Percentiles rank a stretch among this genome's conserved stretches.
phyloP scores from a whole-genome alignment of 2,113 vertebrate genomes.

The Nibea coibor region DNA sequence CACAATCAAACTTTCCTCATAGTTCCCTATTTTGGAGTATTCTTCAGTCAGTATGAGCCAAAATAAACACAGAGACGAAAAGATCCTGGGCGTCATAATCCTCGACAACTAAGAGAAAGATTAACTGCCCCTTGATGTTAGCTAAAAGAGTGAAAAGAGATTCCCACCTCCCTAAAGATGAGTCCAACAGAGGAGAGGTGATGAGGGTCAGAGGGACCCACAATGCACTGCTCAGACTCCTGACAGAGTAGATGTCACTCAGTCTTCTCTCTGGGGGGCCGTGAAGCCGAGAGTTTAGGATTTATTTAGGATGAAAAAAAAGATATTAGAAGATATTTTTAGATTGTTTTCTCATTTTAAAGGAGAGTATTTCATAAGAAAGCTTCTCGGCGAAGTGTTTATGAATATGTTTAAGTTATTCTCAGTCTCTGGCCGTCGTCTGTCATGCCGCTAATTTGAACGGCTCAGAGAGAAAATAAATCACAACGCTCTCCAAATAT shows the following conservation, averaged over 20 bases:
- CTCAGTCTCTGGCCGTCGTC: background rate
- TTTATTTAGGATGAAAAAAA: background rate
- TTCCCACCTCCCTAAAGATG: background rate
- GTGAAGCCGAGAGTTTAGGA: background rate
- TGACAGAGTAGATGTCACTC: background rate
- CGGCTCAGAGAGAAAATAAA: conserved; percentile 9
- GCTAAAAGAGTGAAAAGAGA: conserved; percentile 6
- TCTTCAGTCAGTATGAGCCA: background rate
- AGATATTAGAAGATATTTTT: no score
- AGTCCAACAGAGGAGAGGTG: conserved; percentile 8
- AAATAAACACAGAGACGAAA: background rate
- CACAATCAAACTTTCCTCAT: background rate
- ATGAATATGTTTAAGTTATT: background rate
- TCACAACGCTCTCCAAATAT: conserved; percentile 5
- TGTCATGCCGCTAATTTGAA: conserved; percentile 24
- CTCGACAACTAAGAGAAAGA: background rate
- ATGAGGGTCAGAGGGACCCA: conserved; percentile 1
- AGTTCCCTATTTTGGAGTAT: background rate
- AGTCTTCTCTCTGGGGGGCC: background rate
- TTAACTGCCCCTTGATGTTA: background rate
- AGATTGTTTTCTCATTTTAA: no score
- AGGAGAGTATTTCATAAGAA: no score
- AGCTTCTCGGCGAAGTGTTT: no score
- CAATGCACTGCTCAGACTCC: conserved; percentile 4
- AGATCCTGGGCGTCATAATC: background rate